These are phyloP conservation scores for Galeopterus variegatus DNA, from an alignment of 2,113 vertebrate species.

Conservation along the genomic window DNA sequence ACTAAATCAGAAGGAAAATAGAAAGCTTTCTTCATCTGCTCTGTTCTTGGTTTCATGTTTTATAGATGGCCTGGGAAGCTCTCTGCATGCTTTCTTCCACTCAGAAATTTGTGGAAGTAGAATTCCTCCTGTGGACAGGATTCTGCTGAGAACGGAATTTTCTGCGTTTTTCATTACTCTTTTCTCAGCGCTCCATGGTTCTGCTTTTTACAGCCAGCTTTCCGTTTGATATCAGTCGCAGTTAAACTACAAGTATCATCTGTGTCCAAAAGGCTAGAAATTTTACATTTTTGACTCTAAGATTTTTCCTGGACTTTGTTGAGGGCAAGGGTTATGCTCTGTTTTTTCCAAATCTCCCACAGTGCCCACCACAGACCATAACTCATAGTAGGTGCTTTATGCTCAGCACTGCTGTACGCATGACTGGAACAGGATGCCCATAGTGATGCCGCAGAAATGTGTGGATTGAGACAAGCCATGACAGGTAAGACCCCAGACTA, in stretches of 20 bases:
- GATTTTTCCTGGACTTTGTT: background rate
- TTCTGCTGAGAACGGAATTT: constrained; percentile 42
- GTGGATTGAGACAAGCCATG: background rate
- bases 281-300: background rate
- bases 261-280: background rate
- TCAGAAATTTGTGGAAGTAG: background rate
- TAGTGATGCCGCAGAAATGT: too few relatives aligned
- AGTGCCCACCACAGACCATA: too few relatives aligned
- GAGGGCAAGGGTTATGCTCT: background rate
- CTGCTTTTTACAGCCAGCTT: background rate
- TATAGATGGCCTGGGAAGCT: constrained; percentile 28
- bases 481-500: too few relatives aligned
- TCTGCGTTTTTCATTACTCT: constrained; percentile 23
- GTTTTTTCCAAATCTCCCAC: background rate
- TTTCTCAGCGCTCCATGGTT: background rate
- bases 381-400: background rate
- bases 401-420: background rate
- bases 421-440: background rate
- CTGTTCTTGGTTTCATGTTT: constrained; percentile 49
- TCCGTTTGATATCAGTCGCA: background rate
- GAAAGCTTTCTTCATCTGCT: constrained; percentile 64
- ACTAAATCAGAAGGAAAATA: constrained; percentile 68
- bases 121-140: background rate
- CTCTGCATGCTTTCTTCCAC: background rate
- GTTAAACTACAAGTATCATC: background rate